phyloP scores from a whole-genome alignment of 2,797 vertebrate species.

The Glyptemys insculpta region DNA sequence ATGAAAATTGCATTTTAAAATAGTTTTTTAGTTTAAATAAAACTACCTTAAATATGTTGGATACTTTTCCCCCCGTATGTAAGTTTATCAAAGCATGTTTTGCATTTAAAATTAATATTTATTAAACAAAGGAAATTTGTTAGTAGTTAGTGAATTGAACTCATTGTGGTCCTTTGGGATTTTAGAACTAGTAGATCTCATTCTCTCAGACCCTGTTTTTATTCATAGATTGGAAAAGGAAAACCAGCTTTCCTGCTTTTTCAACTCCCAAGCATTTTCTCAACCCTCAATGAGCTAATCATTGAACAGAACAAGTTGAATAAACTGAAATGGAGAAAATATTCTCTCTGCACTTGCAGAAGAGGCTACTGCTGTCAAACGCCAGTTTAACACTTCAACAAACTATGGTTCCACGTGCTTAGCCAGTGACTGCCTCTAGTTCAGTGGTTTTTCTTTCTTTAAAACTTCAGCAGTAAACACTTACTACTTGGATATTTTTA shows the following conservation, averaged over 20 bases:
- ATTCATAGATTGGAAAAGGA: not conserved
- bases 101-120: not conserved
- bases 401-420: not conserved
- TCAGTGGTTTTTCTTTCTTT: not conserved
- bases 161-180: not conserved
- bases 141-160: not conserved
- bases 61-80: not conserved
- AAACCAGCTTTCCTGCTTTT: not conserved
- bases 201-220: not conserved
- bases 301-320: not conserved
- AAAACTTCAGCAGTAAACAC: not conserved
- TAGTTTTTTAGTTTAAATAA: not conserved
- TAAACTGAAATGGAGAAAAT: not conserved
- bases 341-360: not conserved
- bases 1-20: not conserved
- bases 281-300: not conserved
- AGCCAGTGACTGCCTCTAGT: not conserved
- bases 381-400: not conserved
- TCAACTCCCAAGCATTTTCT: not conserved
- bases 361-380: not conserved
- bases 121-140: not conserved
- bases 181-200: not conserved
- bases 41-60: not conserved
- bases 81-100: not conserved
- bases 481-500: not conserved